A percentile compares a stretch with the other conserved stretches of the same genome.
Conservation (phyloP, 2,888 invertebrate species). For the Pseudococcus viburni region DNA sequence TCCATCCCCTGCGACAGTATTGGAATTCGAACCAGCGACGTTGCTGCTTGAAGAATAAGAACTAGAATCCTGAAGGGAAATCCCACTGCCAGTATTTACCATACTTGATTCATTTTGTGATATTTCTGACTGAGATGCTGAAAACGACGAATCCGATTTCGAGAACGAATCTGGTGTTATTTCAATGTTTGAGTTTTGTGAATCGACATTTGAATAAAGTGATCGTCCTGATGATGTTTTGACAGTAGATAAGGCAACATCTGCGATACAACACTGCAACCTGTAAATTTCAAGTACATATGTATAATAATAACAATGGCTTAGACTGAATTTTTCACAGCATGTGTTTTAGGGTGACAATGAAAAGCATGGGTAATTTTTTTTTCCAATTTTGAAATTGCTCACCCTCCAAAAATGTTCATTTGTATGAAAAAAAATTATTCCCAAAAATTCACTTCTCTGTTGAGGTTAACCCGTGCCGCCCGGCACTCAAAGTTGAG, state of each 20-base stretch:
- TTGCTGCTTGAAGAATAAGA: not conserved
- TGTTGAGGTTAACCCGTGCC: too few species aligned
- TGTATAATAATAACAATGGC: not conserved
- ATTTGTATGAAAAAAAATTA: too few species aligned
- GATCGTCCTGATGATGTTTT: conserved; percentile 42
- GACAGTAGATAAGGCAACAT: not conserved
- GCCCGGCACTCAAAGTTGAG: too few species aligned
- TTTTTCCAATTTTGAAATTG: too few species aligned
- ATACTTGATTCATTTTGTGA: conserved; percentile 16
- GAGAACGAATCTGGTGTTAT: conserved; percentile 4
- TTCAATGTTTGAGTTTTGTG: not conserved
- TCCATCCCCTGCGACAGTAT: not conserved
- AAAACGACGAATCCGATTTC: not conserved
- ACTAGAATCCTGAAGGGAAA: not conserved
- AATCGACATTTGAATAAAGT: not conserved
- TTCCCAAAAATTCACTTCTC: too few species aligned
- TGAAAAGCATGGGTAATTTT: too few species aligned
- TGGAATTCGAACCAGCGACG: not conserved
- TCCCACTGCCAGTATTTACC: not conserved
- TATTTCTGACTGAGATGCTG: not conserved
- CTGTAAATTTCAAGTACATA: not conserved
- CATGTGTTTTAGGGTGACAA: not conserved
- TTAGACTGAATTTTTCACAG: not conserved
- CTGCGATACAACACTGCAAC: not conserved
- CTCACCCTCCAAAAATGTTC: too few species aligned